These are phyloP conservation scores for Pycnomerus fuliginosus DNA, from an alignment of 2,888 invertebrate genomes.

Conservation along the genomic window DNA sequence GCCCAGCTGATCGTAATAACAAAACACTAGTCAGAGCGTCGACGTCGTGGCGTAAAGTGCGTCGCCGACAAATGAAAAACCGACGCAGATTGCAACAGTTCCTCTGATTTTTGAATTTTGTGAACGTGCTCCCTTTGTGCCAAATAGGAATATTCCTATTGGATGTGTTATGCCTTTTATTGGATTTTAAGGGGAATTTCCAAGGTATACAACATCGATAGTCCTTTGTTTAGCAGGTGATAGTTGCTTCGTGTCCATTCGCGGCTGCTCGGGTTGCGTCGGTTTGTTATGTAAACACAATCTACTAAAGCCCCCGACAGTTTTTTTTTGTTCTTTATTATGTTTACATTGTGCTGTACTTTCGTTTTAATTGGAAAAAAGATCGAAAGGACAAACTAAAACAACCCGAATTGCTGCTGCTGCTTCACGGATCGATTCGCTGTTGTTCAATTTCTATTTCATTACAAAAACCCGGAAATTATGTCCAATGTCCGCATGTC, in stretches of 20 bases:
- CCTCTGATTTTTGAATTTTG: no score
- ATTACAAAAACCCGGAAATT: no score
- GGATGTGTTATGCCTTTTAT: no score
- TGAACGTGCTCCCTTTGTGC: no score
- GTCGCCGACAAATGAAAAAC: background rate
- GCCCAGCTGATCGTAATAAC: conserved; percentile 46
- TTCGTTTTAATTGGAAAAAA: no score
- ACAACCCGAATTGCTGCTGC: no score
- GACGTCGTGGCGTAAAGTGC: background rate
- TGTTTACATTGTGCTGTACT: conserved; percentile 1
- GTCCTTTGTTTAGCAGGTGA: conserved; percentile 42
- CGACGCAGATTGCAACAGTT: background rate
- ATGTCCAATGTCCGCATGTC: no score
- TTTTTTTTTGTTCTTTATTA: conserved; percentile 5
- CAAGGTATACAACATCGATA: background rate
- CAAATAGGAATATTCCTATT: no score
- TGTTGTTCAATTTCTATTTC: no score
- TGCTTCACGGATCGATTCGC: no score
- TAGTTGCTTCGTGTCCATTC: conserved; percentile 30
- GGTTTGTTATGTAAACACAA: conserved; percentile 48
- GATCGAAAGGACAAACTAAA: no score
- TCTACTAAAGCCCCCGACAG: conserved; percentile 6
- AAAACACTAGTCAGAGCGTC: conserved; percentile 30
- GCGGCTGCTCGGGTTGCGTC: conserved; percentile 27
- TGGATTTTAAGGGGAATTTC: no score